Conservation (phyloP, 2,888 invertebrate genomes). For the Limenitis camilla region DNA sequence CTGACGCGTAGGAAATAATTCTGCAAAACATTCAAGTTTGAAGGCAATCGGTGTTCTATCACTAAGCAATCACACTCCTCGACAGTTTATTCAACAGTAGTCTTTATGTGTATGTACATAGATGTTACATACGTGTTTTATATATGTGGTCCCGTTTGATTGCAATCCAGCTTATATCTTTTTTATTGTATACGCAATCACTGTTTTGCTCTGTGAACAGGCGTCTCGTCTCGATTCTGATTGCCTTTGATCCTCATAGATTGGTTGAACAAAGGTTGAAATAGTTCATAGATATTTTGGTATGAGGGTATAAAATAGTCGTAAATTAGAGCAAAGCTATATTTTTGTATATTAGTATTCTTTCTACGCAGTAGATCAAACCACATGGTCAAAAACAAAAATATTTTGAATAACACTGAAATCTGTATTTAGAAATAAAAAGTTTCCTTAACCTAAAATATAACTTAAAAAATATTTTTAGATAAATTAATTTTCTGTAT, state of each 20-base stretch:
- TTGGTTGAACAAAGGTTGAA: neutral
- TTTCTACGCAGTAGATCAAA: no score
- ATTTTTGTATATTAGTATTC: neutral
- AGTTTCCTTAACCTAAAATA: no score
- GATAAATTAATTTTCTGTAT: no score
- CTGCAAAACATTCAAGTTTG: no score
- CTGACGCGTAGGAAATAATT: no score
- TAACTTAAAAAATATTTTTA: no score
- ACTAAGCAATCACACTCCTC: conserved; percentile 14
- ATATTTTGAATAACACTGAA: no score
- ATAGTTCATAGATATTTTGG: neutral
- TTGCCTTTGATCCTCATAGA: conserved; percentile 24
- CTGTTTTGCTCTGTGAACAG: conserved; percentile 16
- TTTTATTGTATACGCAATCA: conserved; percentile 26
- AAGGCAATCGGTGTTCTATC: neutral
- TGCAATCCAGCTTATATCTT: conserved; percentile 19
- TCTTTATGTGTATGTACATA: conserved; percentile 8
- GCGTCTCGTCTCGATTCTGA: conserved; percentile 19
- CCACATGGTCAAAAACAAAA: no score
- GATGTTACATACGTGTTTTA: neutral
- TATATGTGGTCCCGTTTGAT: conserved; percentile 12
- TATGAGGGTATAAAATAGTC: neutral
- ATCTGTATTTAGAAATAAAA: no score
- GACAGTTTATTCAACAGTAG: neutral
- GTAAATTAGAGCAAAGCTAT: neutral